Evolutionary conservation across 23 tunicate species (phyloP).

Genomic region (Ciona savignyi): DNA sequence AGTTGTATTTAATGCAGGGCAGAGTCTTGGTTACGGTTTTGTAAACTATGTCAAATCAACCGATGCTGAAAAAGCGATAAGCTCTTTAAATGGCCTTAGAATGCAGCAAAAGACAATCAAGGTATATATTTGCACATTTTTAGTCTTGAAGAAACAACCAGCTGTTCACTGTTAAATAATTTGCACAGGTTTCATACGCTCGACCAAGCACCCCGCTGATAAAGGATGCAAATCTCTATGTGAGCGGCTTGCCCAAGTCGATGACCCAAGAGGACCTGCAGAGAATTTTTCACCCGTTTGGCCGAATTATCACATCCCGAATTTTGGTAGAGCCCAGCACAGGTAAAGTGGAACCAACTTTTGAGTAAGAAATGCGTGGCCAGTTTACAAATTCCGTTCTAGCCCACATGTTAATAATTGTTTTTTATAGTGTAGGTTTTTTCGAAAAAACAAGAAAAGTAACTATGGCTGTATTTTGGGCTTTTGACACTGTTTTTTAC

Average conservation of each 20-base stretch:
- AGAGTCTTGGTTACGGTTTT: constrained; percentile 97
- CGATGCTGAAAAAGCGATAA: constrained; percentile 94
- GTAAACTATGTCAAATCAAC: constrained; percentile 78
- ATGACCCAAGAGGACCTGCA: constrained; percentile 93
- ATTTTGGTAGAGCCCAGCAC: constrained; percentile 83
- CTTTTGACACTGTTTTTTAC: too few relatives aligned
- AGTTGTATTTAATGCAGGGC: constrained; percentile 22
- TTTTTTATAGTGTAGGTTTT: too few relatives aligned
- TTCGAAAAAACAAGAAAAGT: too few relatives aligned
- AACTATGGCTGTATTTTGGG: too few relatives aligned
- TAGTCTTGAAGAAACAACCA: too few relatives aligned
- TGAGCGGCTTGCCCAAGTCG: constrained; percentile 81
- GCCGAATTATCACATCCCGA: constrained; percentile 85
- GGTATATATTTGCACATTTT: constrained; percentile 35
- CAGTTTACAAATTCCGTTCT: too few relatives aligned
- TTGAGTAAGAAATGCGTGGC: too few relatives aligned
- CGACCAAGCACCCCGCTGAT: constrained; percentile 91
- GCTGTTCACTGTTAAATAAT: too few relatives aligned
- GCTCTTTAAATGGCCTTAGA: constrained; percentile 68
- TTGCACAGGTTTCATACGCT: constrained; percentile 91
- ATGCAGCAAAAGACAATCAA: constrained; percentile 97
- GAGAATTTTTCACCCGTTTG: constrained; percentile 76
- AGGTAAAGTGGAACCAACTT: constrained; percentile 44
- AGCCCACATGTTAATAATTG: too few relatives aligned
- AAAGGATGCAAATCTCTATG: constrained; percentile 96